Evolutionary conservation across 30 jellyfish, hydroid and myxozoan species (phyloP).

Genomic region (Mastigias papua): DNA sequence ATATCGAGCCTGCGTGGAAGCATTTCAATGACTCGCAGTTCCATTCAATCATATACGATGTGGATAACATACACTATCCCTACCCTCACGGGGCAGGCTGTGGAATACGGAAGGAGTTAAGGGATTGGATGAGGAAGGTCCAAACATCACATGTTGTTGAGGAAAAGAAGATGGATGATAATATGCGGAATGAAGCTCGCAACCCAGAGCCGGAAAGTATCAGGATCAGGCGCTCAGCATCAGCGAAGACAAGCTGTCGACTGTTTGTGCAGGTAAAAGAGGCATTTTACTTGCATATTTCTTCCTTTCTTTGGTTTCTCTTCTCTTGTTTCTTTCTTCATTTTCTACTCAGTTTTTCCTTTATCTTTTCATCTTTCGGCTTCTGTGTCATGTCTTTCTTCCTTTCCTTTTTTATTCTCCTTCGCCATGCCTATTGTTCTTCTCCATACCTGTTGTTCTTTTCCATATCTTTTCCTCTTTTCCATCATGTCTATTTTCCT

Average conservation of each 20-base stretch:
- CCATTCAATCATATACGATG: slow-evolving; percentile 88
- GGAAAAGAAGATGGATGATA: slow-evolving; percentile 1
- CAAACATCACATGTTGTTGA: slow-evolving; percentile 41
- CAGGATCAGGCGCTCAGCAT: slow-evolving; percentile 49
- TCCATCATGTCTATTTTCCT: too few species aligned
- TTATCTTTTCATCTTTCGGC: too few species aligned
- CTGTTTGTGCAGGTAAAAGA: slow-evolving; percentile 84
- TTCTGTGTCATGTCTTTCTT: too few species aligned
- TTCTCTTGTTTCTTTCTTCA: too few species aligned
- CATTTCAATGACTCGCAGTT: slow-evolving; percentile 60
- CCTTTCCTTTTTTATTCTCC: too few species aligned
- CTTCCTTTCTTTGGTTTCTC: too few species aligned
- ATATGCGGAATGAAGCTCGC: background rate
- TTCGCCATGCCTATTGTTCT: too few species aligned
- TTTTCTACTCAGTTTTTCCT: too few species aligned
- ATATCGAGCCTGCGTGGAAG: slow-evolving; percentile 87
- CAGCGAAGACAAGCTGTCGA: slow-evolving; percentile 77
- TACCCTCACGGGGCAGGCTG: slow-evolving; percentile 78
- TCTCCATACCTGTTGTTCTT: too few species aligned
- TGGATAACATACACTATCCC: slow-evolving; percentile 72
- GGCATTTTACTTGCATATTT: too few species aligned
- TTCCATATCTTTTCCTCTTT: too few species aligned
- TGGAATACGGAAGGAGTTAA: slow-evolving; percentile 80
- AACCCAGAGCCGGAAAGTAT: slow-evolving; percentile 13
- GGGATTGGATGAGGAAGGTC: slow-evolving; percentile 80